Percentiles rank a stretch among this genome's conserved stretches.
phyloP scores from a whole-genome alignment of 2,888 invertebrate species.

The Sylvicola fuscatus region DNA sequence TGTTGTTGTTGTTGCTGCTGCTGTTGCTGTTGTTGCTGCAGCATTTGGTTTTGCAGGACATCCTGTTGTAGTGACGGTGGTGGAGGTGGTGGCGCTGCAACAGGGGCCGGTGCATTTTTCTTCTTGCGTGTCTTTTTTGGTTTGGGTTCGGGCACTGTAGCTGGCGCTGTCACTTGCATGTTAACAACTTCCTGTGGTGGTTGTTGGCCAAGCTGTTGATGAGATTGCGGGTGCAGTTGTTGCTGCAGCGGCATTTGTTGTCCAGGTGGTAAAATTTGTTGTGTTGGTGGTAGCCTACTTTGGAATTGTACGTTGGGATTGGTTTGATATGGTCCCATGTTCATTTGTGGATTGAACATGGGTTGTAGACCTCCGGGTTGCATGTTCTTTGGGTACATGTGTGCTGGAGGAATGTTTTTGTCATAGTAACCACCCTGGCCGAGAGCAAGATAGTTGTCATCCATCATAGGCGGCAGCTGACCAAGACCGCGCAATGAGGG shows the following conservation, averaged over 20 bases:
- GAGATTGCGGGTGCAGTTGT: constrained; percentile 6
- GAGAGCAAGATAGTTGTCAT: constrained; percentile 18
- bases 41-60: constrained; percentile 12
- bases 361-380: constrained; percentile 7
- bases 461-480: constrained; percentile 12
- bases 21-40: constrained; percentile 8
- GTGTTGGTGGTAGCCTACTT: constrained; percentile 1
- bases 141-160: constrained; percentile 11
- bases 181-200: constrained; percentile 13
- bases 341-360: constrained; percentile 4
- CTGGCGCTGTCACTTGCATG: constrained; percentile 14
- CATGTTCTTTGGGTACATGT: constrained; percentile 33
- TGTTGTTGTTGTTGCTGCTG: constrained; percentile 8
- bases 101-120: constrained; percentile 4
- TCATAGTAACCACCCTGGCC: constrained; percentile 28
- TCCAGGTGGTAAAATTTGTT: constrained; percentile 12
- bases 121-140: constrained; percentile 9
- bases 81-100: constrained; percentile 5
- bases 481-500: constrained; percentile 7
- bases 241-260: constrained; percentile 13
- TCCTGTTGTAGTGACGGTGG: constrained; percentile 16
- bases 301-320: constrained; percentile 5
- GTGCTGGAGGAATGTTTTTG: constrained; percentile 36
- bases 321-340: constrained; percentile 1
- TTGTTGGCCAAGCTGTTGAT: constrained; percentile 9